phyloP scores from a whole-genome alignment of 1,140 invertebrate genomes.

The Bombyx mandarina region DNA sequence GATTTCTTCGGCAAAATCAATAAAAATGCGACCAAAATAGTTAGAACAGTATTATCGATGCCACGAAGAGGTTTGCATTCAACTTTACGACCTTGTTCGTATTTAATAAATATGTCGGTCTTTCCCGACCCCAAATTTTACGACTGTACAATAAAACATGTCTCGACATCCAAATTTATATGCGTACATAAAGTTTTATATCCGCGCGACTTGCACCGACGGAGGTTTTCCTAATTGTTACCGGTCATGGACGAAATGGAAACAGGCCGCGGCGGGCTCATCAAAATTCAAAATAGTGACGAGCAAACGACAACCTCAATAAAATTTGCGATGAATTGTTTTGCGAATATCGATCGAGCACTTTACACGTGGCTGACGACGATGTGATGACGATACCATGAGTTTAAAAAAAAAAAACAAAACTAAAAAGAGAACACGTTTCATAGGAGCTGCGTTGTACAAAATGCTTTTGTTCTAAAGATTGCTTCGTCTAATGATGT shows the following conservation, averaged over 20 bases:
- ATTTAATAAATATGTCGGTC: constrained; percentile 70
- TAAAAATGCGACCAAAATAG: constrained; percentile 31
- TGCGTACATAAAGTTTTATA: constrained; percentile 70
- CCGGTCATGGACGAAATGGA: constrained; percentile 53
- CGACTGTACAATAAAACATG: constrained; percentile 67
- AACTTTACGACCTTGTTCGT: constrained; percentile 64
- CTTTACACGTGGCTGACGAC: too few relatives aligned
- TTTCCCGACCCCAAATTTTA: constrained; percentile 68
- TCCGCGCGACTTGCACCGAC: constrained; percentile 59
- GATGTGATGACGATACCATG: too few relatives aligned
- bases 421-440: too few relatives aligned
- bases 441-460: too few relatives aligned
- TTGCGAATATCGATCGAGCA: constrained; percentile 1
- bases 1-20: too few relatives aligned
- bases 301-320: constrained; percentile 13
- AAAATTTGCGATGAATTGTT: constrained; percentile 15
- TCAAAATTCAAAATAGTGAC: constrained; percentile 29
- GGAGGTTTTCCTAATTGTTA: constrained; percentile 62
- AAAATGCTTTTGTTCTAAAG: constrained; percentile 7
- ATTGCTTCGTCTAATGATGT: constrained; percentile 34
- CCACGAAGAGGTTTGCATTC: constrained; percentile 61
- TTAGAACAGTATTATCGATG: constrained; percentile 53
- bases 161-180: constrained; percentile 70
- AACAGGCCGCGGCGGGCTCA: constrained; percentile 23
- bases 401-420: too few relatives aligned